Percentiles rank a stretch among this genome's conserved stretches.
phyloP scores from a whole-genome alignment of 2,888 invertebrate genomes.

The Calliopum simillimum region DNA sequence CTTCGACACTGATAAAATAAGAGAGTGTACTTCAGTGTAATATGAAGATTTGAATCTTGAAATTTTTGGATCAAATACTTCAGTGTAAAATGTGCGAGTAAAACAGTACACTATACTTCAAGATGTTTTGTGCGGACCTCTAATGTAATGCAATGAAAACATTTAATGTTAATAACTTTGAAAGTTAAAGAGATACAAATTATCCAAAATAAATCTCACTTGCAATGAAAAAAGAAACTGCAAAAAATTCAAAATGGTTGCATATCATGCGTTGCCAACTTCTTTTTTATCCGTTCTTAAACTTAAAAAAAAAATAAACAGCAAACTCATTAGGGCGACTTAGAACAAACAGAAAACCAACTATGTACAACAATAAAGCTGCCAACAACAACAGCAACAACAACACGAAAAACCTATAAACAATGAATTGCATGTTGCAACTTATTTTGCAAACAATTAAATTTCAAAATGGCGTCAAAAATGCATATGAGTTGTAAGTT shows the following conservation, averaged over 20 bases:
- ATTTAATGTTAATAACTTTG: too few relatives aligned
- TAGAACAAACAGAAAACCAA: constrained; percentile 7
- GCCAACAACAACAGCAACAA: background rate
- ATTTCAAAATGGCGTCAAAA: constrained; percentile 63
- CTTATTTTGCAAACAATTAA: constrained; percentile 54
- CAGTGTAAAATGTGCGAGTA: too few relatives aligned
- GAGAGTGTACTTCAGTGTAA: too few relatives aligned
- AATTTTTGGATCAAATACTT: too few relatives aligned
- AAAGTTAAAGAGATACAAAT: too few relatives aligned
- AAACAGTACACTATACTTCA: too few relatives aligned
- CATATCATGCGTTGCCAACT: constrained; percentile 7
- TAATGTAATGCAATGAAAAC: too few relatives aligned
- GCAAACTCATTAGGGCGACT: background rate
- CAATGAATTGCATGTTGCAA: constrained; percentile 20
- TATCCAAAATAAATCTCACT: too few relatives aligned
- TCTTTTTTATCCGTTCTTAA: background rate
- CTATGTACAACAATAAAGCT: constrained; percentile 4
- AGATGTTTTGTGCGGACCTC: too few relatives aligned
- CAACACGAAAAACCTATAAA: background rate
- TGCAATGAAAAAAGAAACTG: too few relatives aligned
- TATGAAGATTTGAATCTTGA: too few relatives aligned
- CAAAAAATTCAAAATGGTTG: background rate
- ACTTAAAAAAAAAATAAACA: constrained; percentile 1
- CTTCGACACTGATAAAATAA: too few relatives aligned
- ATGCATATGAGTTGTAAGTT: constrained; percentile 24